Conservation (phyloP, 2,797 vertebrate genomes). For the Sebastiscus tertius region DNA sequence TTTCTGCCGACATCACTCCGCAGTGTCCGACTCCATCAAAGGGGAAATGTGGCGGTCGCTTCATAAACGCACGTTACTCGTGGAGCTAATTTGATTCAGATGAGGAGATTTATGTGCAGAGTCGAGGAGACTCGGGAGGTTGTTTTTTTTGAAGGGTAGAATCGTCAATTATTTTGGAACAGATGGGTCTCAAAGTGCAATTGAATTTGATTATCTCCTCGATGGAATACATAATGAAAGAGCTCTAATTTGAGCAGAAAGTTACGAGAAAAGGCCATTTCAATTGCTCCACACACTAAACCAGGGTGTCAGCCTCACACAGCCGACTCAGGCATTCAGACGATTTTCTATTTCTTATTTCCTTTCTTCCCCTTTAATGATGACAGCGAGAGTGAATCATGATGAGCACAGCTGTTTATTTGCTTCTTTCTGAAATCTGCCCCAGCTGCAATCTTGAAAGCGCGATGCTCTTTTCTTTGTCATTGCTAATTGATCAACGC, state of each 20-base stretch:
- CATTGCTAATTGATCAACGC: conserved; percentile 54
- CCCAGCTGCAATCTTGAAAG: conserved; percentile 44
- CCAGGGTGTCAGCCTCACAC: background rate
- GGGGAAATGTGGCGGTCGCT: conserved; percentile 27
- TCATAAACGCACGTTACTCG: conserved; percentile 47
- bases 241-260: conserved; percentile 51
- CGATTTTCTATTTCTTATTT: conserved; percentile 14
- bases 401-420: conserved; percentile 50
- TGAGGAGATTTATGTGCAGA: conserved; percentile 58
- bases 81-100: conserved; percentile 67
- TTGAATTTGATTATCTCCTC: conserved; percentile 65
- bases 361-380: conserved; percentile 17
- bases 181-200: conserved; percentile 68
- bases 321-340: background rate
- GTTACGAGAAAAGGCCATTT: conserved; percentile 62
- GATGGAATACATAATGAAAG: conserved; percentile 57
- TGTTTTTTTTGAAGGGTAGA: conserved; percentile 40
- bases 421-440: conserved; percentile 38
- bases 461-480: conserved; percentile 15
- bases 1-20: background rate
- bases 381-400: conserved; percentile 12
- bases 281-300: conserved; percentile 45
- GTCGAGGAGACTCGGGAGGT: conserved; percentile 11
- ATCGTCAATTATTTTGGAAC: conserved; percentile 64
- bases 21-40: conserved; percentile 44